Conservation (phyloP, 2,888 invertebrate genomes). For the Gandaritis pyraliata region DNA sequence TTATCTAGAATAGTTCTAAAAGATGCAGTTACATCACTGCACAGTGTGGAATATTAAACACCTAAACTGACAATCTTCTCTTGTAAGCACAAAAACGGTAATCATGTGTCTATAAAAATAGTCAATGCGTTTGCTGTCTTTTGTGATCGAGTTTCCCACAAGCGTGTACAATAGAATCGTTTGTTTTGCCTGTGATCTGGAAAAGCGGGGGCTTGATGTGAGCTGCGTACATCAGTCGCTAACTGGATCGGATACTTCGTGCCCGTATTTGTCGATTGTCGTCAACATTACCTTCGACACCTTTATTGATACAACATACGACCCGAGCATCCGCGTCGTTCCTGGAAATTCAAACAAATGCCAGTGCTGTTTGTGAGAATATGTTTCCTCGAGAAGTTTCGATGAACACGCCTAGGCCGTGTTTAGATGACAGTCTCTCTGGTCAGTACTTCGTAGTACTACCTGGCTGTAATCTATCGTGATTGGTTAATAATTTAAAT, state of each 20-base stretch:
- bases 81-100: slow-evolving; percentile 37
- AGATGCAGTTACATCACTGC: too few relatives aligned
- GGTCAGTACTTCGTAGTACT: slow-evolving; percentile 59
- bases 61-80: slow-evolving; percentile 34
- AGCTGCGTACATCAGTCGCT: slow-evolving; percentile 60
- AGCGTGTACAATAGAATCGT: slow-evolving; percentile 69
- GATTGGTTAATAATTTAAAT: slow-evolving; percentile 55
- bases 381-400: slow-evolving; percentile 46
- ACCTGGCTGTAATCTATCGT: slow-evolving; percentile 38
- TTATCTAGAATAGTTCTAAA: too few relatives aligned
- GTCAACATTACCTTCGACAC: slow-evolving; percentile 44
- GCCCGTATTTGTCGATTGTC: slow-evolving; percentile 61
- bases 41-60: not conserved
- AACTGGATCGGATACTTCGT: slow-evolving; percentile 61
- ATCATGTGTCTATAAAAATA: slow-evolving; percentile 48
- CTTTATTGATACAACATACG: slow-evolving; percentile 56
- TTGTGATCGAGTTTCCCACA: slow-evolving; percentile 76
- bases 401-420: slow-evolving; percentile 63
- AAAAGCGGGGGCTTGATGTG: slow-evolving; percentile 55
- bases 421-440: slow-evolving; percentile 59
- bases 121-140: slow-evolving; percentile 62
- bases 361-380: slow-evolving; percentile 47
- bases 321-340: slow-evolving; percentile 23
- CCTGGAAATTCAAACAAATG: slow-evolving; percentile 30
- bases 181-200: slow-evolving; percentile 70